These are phyloP conservation scores for Poeciliopsis paucimaculata DNA, from an alignment of 2,797 vertebrate species.

Conservation along the genomic window DNA sequence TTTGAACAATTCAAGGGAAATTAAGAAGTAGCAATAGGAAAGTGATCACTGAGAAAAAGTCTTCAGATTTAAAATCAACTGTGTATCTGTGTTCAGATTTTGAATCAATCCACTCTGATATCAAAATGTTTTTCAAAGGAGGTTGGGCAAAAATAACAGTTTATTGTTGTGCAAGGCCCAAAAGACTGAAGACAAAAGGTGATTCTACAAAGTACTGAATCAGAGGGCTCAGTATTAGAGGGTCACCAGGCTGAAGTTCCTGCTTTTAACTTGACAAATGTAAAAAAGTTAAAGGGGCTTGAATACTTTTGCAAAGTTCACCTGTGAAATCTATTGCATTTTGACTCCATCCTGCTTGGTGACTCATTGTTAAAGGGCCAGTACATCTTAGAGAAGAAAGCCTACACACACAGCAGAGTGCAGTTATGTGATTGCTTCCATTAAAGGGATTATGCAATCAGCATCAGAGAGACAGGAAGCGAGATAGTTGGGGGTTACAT, in stretches of 20 bases:
- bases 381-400: conserved; percentile 51
- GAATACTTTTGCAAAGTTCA: conserved; percentile 1
- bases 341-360: conserved; percentile 39
- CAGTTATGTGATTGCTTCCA: conserved; percentile 72
- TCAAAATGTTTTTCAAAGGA: not conserved
- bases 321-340: conserved; percentile 34
- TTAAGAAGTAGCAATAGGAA: not conserved
- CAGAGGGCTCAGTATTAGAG: not conserved
- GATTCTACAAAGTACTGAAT: not conserved
- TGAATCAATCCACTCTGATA: not conserved
- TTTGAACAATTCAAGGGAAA: not conserved
- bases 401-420: conserved; percentile 52
- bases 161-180: not conserved
- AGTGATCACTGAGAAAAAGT: not conserved
- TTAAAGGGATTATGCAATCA: conserved; percentile 76
- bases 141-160: not conserved
- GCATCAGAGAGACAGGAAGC: conserved; percentile 45
- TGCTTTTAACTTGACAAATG: not conserved
- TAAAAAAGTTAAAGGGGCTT: not conserved
- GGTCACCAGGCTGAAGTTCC: not conserved
- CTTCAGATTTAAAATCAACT: not conserved
- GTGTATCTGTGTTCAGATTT: not conserved
- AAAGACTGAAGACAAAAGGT: not conserved
- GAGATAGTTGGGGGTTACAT: conserved; percentile 23
- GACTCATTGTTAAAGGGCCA: conserved; percentile 52